phyloP scores from a whole-genome alignment of 2,797 vertebrate genomes.

The Sphenodon punctatus region DNA sequence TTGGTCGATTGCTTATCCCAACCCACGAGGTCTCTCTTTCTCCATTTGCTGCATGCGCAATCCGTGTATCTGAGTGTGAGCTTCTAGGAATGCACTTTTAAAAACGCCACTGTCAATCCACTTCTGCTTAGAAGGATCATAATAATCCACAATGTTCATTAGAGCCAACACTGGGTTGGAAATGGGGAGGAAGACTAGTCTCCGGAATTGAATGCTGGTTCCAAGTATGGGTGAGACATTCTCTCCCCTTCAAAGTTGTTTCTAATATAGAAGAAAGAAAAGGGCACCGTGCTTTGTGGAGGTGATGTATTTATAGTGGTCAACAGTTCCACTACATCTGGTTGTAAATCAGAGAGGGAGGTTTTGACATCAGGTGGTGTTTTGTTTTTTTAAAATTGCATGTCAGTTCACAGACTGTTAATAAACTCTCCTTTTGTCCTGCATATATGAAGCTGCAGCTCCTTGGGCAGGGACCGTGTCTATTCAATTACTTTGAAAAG shows the following conservation, averaged over 20 bases:
- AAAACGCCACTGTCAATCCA: accelerated
- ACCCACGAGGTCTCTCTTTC: not conserved
- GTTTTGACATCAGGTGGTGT: not conserved
- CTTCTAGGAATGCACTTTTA: accelerated
- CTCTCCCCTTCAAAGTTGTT: not conserved
- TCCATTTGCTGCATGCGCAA: not conserved
- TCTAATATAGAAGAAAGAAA: not conserved
- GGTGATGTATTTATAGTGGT: not conserved
- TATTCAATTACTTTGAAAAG: too few species aligned
- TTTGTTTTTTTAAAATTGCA: too few species aligned
- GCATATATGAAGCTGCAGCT: not conserved
- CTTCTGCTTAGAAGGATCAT: not conserved
- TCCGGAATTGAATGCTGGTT: not conserved
- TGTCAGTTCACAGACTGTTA: too few species aligned
- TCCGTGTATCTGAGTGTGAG: too few species aligned
- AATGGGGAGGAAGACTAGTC: not conserved
- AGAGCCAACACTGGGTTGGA: not conserved
- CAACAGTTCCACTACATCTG: not conserved
- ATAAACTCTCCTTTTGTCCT: not conserved
- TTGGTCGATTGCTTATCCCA: accelerated
- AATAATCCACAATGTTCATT: accelerated
- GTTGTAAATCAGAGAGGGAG: not conserved
- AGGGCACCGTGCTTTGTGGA: not conserved
- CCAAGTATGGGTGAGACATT: not conserved
- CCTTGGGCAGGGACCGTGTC: too few species aligned